Evolutionary conservation across 2,888 invertebrate genomes (phyloP), one percentile per base, ranked within the genome.

Genomic region (Ophion ellenae): DNA sequence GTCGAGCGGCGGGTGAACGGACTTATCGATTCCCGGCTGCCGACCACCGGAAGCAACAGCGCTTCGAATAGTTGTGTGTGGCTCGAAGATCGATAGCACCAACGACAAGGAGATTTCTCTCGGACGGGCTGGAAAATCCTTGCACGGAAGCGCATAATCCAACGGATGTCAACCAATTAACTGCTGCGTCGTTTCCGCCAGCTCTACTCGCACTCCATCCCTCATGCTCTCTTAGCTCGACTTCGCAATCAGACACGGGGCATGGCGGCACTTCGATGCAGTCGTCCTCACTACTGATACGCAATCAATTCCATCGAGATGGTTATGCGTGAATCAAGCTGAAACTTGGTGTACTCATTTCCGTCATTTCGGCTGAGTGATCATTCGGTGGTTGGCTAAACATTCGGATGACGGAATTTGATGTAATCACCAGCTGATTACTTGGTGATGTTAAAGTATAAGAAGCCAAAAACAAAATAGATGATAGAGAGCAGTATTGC

Each of bases 1-100:
- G 87, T 87, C 81, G 81, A 83, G 69, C 87, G 75, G 80, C 71
- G 83, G 81, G 87, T 86, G 88, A 90, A 89, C 87, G 86, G 87
- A 89, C 89, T 90, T 90, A 90, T 90, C 89, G 90, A 90, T 90
- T 86, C 82, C 85, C 83, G 85, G 79, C 83, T 77, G 71, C 59
- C 14, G 59, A 45, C 7, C 40, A 40, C 40, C 40, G 14, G 47
- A 47, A 57, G 64, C 47, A 67, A 67, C 78, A 70, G 64, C 24
- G 28, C 67, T 59, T 32, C 28, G 59, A 59, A 73, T 63, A 59
- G 76, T 73, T 36, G 63, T 57, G 73, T 59, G 71, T 61, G 57
- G 24, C 77, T 71, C 66, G 74, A 77, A 75, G 78, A 83, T 86
- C 81, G 81, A 83, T 86, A 81, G 73, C 28, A 57, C 66, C 71